A percentile compares a stretch with the other conserved stretches of the same genome.
Evolutionary conservation across 1,140 invertebrate species (phyloP).

Genomic region (Pseudachorutes palmiensis): DNA sequence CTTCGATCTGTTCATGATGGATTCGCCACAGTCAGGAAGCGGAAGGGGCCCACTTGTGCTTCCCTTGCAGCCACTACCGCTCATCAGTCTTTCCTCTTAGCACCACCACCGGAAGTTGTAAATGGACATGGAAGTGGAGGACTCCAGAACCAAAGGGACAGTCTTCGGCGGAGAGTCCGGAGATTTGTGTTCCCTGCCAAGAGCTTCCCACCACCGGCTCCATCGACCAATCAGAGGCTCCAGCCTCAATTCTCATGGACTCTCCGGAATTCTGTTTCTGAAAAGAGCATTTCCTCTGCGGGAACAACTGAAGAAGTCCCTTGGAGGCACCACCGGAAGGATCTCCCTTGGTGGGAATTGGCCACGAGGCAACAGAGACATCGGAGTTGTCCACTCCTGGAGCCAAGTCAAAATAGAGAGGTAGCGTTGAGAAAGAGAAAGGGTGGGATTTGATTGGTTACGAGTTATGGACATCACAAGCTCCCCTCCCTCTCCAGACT

Average conservation of each 20-base stretch:
- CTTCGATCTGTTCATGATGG: slow-evolving; percentile 62
- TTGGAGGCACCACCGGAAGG: slow-evolving; percentile 46
- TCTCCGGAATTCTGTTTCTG: slow-evolving; percentile 32
- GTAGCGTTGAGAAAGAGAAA: neutral
- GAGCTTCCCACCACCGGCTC: slow-evolving; percentile 18
- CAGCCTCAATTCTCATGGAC: neutral
- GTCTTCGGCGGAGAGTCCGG: slow-evolving; percentile 27
- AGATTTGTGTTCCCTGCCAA: slow-evolving; percentile 30
- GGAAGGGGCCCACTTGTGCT: slow-evolving; percentile 32
- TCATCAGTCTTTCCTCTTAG: slow-evolving; percentile 24
- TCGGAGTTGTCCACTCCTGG: slow-evolving; percentile 59
- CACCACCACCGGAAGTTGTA: slow-evolving; percentile 6
- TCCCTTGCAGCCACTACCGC: slow-evolving; percentile 30
- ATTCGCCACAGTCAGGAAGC: slow-evolving; percentile 66
- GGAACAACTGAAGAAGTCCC: slow-evolving; percentile 34
- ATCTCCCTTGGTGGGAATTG: slow-evolving; percentile 76
- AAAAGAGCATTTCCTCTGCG: slow-evolving; percentile 32
- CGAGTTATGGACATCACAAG: neutral
- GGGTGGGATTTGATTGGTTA: neutral
- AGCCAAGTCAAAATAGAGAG: slow-evolving; percentile 39
- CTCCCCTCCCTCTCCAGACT: neutral
- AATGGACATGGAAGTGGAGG: neutral
- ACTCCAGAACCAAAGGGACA: neutral
- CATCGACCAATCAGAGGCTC: neutral
- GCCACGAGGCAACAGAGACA: slow-evolving; percentile 64